Base-by-base conservation (phyloP, 2,888 invertebrate genomes). In the Cepaea hortensis region DNA sequence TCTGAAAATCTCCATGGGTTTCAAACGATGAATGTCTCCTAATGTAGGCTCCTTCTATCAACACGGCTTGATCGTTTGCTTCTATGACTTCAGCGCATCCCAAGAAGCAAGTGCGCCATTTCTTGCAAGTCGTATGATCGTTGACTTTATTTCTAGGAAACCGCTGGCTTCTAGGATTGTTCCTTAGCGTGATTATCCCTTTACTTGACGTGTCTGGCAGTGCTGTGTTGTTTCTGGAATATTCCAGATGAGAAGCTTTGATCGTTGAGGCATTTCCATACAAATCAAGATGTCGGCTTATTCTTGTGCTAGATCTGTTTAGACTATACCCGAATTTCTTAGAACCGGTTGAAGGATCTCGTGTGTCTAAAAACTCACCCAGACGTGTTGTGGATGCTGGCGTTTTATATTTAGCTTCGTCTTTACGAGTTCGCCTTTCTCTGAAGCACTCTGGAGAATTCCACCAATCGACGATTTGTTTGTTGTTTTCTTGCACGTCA, bases 1-100 rank as follows among this genome's bases (percentile, higher is more conserved):
- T 5, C 55, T n/a, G 5, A 15, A 50, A 20, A 9, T 4, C 11
- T 7, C 18, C 3, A 35, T 13, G 23, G 7, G 50, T 46, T 7
- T 4, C 77, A 2, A 15, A 15, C 20, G 77, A 55, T 15, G 23
- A 65, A 23, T 5, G 35, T 13, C 75, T 55, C 35, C n/a, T 61
- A 46, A 75, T 55, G 68, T 75, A 84, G 23, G 84, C 84, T 1
- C 84, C 84, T 77, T 84, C 77, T 3, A 84, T 76, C n/a, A 84
- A 76, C 20, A 84, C 84, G 20, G 3, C 77, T 5, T 84, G 68
- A 11, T 84, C 77, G 68, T 50, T 68, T n/a, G 84, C 76, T 0
- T n/a, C 23, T 62, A 76, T 65, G 3, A 84, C 68, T 65, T 84
- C 84, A 20, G 77, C 84, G 50, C 77, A 77, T 3, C 77, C 65